phyloP scores from a whole-genome alignment of 2,888 invertebrate species.

The Pimpla rufipes region DNA sequence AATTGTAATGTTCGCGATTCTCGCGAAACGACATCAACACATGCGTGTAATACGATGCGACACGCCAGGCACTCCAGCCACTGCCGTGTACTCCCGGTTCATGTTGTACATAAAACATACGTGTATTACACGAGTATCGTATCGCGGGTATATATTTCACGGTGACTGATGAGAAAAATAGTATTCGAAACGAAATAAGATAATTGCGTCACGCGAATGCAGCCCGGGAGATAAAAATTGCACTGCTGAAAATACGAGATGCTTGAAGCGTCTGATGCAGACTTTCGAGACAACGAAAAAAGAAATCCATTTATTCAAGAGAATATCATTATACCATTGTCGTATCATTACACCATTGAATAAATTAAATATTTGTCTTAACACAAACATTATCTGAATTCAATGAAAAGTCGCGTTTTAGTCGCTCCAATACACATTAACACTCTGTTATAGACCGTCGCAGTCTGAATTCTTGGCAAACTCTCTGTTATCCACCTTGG shows the following conservation, averaged over 20 bases:
- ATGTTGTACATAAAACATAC: slow-evolving; percentile 53
- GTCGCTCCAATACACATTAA: background rate
- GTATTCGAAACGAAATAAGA: background rate
- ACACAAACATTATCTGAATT: no score
- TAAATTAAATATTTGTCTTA: no score
- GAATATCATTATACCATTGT: no score
- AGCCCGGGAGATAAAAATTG: no score
- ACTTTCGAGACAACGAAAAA: no score
- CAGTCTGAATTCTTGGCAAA: slow-evolving; percentile 9
- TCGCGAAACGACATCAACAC: slow-evolving; percentile 35
- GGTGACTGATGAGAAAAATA: background rate
- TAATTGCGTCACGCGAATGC: background rate
- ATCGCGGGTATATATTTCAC: slow-evolving; percentile 4
- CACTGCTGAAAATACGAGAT: no score
- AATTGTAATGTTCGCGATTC: slow-evolving; percentile 19
- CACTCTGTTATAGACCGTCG: background rate
- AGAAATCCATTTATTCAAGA: no score
- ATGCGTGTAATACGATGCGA: slow-evolving; percentile 44
- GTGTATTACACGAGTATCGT: slow-evolving; percentile 39
- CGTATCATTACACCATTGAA: no score
- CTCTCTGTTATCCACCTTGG: background rate
- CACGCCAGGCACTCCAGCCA: slow-evolving; percentile 7
- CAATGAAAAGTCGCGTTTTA: background rate
- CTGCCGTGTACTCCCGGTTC: slow-evolving; percentile 18
- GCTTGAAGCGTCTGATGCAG: no score